Base-by-base conservation (phyloP, 2,113 vertebrate genomes). In the Meleagris gallopavo region DNA sequence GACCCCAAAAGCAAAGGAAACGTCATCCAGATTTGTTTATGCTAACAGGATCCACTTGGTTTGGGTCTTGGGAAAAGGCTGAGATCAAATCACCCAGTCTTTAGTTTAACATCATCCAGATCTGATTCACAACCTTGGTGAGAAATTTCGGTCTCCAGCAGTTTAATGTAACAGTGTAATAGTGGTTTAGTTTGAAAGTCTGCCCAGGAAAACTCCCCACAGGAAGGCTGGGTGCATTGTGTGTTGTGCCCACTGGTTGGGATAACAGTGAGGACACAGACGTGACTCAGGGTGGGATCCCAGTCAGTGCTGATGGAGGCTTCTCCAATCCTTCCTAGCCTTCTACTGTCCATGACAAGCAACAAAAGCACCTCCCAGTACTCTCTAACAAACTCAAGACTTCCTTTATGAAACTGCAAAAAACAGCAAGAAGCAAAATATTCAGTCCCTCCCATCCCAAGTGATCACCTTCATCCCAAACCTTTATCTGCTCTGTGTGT, bases 1-100 rank as follows among this genome's bases (percentile, higher is more conserved):
- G 16, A 8, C 48, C 46, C 29, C 5, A 24, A 69, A 45, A 36
- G 1, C 66, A 55, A n/a, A 69, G n/a, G 13, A 46, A 69, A 34
- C 4, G 21, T 10, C 32, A 8, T 30, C 18, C 41, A n/a, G 65
- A 45, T 64, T 58, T 67, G 36, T 46, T 67, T 60, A 30, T 64
- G 36, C 22, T 46, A 30, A 58, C 10, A 77, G 9, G 41, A 64
- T 11, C 38, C 30, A 6, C 34, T 32, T 43, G 7, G 25, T 77
- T 67, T 85, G 46, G 36, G 29, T 54, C 75, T 85, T 38, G 71
- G 80, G 60, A 88, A 88, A 85, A 85, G 30, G 36, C 25, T 46
- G 83, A 77, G 48, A 60, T 73, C 22, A 55, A 61, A 58, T 64
- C n/a, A 54, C n/a, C 5, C 3, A 17, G 30, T 30, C 36, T 60